Base-by-base conservation (phyloP, 37 sponge, comb jelly and placozoan genomes). In the Chondrilla cf. caribensis region DNA sequence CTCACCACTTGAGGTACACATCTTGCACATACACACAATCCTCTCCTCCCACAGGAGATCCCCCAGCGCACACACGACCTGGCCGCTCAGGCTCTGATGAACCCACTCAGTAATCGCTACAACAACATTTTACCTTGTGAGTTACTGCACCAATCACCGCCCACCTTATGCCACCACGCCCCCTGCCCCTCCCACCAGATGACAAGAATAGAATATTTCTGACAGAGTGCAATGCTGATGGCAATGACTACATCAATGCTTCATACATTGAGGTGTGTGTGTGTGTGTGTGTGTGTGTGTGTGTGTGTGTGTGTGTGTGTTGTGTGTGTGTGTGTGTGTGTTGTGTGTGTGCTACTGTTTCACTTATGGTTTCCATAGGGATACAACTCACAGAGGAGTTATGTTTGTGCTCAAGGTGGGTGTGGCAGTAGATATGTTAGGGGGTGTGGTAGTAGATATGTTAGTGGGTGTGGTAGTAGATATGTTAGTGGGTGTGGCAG, bases 211-310 rank as follows among this genome's bases (percentile, higher is more conserved):
- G 76, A 42, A 43, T 73, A 24, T 11, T 40, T 25, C 76, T 73
- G 19, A 39, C 21, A n/a, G 76, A 73, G 44, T 2, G 21, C 17
- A 73, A 73, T 25, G 36, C 76, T 2, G 76, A 73, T 73, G 76
- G 76, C 17, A 73, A 73, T 73, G 76, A 73, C 44, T 73, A 73
- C 76, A 73, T 73, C 44, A 73, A 73, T 40, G 76, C 76, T 9
- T 73, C 76, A 37, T 73, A 73, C 9, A 73, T 73, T 39, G 22
- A 73, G 24, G 70, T 68, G 37, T 29, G 33, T 28, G 11, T 17
- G 17, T 55, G n/a, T n/a, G n/a, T n/a, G n/a, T n/a, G n/a, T n/a
- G n/a, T n/a, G n/a, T n/a, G n/a, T n/a, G n/a, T n/a, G n/a, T n/a
- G n/a, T n/a, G n/a, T n/a, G n/a, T n/a, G n/a, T n/a, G n/a, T n/a